Evolutionary conservation across 2,888 invertebrate genomes (phyloP), one percentile per base, ranked within the genome.

Genomic region (Drosophila picticornis): DNA sequence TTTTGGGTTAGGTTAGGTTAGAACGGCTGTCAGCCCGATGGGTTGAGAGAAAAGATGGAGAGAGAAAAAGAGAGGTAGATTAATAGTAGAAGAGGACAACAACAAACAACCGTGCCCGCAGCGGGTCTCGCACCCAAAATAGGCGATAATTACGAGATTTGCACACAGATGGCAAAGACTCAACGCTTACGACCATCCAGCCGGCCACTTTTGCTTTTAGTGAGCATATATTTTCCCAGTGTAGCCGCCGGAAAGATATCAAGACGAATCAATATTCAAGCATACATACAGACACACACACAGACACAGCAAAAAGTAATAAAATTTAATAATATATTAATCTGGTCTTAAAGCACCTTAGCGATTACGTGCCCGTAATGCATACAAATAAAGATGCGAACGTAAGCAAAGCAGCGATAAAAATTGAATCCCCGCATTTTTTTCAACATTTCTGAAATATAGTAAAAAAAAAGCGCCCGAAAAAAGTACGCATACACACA

Each of bases 401-500:
- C 27, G 64, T 38, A 62, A 31, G 50, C 40, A 71, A 29, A 34
- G n/a, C 19, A 13, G 32, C 31, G 19, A 40, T 61, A 58, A 73
- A 46, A 46, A 25, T 64, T 25, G 4, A 25, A 25, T 27, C 36
- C 22, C 25, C 4, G 55, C 13, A 32, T 46, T 31, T 48, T 27
- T 43, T 46, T 16, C 34, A 55, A 69, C 34, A 32, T 53, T 53
- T 22, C 31, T 34, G 19, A 19, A 48, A 53, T 34, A 51, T n/a
- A 51, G 38, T 58, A 46, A 70, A 38, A 22, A 38, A 22, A 11
- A n/a, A 29, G 32, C 32, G 31, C 43, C 19, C 19, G 50, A 36
- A 27, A 56, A 13, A n/a, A 1, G 3, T 11, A 13, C 13, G 2
- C 34, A 25, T 10, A 36, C 10, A 25, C 4, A 52, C 2, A 56